Evolutionary conservation across 1,140 invertebrate genomes (phyloP).

Genomic region (Drosophila repletoides): DNA sequence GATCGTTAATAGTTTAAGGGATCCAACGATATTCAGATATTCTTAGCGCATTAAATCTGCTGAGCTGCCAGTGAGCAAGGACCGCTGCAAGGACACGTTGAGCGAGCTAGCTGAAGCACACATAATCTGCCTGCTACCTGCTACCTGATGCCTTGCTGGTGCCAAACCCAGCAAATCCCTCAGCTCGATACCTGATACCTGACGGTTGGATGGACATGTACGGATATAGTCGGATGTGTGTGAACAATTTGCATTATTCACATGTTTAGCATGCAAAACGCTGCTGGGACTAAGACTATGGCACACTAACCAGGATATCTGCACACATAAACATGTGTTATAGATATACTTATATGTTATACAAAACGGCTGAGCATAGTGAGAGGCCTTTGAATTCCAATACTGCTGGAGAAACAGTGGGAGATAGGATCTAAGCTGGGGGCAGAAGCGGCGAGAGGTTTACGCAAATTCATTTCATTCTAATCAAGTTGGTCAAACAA

Average conservation of each 20-base stretch:
- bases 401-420: not conserved
- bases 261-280: slow-evolving; percentile 76
- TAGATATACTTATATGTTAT: not conserved
- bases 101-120: not conserved
- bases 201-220: slow-evolving; percentile 51
- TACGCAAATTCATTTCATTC: slow-evolving; percentile 78
- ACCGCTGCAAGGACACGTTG: slow-evolving; percentile 13
- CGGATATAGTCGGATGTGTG: slow-evolving; percentile 44
- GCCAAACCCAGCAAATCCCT: slow-evolving; percentile 64
- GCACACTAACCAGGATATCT: slow-evolving; percentile 24
- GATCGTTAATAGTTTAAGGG: too few species aligned
- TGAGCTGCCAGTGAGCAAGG: not conserved
- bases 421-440: not conserved
- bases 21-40: too few species aligned
- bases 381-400: slow-evolving; percentile 26
- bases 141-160: too few species aligned
- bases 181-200: slow-evolving; percentile 72
- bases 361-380: slow-evolving; percentile 38
- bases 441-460: slow-evolving; percentile 6
- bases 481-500: slow-evolving; percentile 79
- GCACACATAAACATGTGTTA: not conserved
- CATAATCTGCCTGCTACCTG: slow-evolving; percentile 60
- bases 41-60: too few species aligned
- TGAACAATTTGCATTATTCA: slow-evolving; percentile 77
- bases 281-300: slow-evolving; percentile 50